Evolutionary conservation across 1,140 invertebrate species (phyloP), one percentile per base, ranked within the genome.

Genomic region (Oryzaephilus surinamensis): DNA sequence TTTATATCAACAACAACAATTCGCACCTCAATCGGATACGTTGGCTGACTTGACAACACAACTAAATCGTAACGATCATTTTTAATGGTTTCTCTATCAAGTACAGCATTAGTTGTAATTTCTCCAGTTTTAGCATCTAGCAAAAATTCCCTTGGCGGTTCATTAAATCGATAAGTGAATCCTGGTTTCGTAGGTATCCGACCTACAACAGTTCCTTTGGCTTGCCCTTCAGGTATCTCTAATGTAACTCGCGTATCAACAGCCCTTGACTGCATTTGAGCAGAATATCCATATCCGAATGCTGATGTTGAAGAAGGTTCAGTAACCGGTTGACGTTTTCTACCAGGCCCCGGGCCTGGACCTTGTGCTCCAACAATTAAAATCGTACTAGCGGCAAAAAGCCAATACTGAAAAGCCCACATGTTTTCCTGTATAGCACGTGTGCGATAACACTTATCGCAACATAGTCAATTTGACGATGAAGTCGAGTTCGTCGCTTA

Each of bases 101-200:
- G 64, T 10, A 86, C 69, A 15, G 76, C 72, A 34, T 80, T 79
- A 1, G 88, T 93, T 46, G 71, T 74, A 16, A 95, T 86, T 57
- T 87, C 79, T 6, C 89, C 89, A 1, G 78, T 82, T 2, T 77
- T 73, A 1, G 80, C 70, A 58, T 93, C 87, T 23, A 93, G 61
- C 6, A 66, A 65, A 55, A 93, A 93, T 57, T 93, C 84, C 40
- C 75, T 70, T 0, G 87, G 84, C 7, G 81, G 80, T 58, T 93
- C 89, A 62, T 93, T 93, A 62, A 93, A 93, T 21, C 89, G 73
- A 55, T 91, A 91, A 0, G 82, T 89, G 62, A 92, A 93, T 40
- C 81, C 85, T 3, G 79, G 76, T 60, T 87, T 85, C 4, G 76
- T 83, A 12, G 89, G 88, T 55, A 94, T 92, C 46, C 70, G 71